These are phyloP conservation scores for Sminthopsis crassicaudata DNA, from an alignment of 2,113 vertebrate species.

Conservation along the genomic window DNA sequence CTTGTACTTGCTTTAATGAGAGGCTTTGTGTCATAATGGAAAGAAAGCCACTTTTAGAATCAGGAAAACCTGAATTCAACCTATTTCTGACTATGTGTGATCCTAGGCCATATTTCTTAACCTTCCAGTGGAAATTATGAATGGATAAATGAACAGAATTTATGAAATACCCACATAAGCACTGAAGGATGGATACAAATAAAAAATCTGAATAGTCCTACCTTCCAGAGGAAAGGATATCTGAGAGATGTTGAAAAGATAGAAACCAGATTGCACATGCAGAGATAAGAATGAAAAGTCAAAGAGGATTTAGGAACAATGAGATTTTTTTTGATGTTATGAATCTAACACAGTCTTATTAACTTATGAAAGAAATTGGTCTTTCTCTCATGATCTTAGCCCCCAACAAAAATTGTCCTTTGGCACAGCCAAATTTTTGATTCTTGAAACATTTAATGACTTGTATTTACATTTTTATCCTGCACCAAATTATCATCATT, in stretches of 20 bases:
- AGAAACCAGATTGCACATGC: not conserved
- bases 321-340: not conserved
- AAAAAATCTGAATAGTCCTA: not conserved
- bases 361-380: not conserved
- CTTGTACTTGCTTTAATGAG: slow-evolving; percentile 30
- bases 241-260: not conserved
- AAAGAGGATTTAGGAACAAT: not conserved
- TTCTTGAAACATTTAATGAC: not conserved
- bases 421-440: slow-evolving; percentile 12
- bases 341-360: slow-evolving; percentile 1
- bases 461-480: not conserved
- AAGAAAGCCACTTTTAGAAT: not conserved
- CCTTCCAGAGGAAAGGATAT: not conserved
- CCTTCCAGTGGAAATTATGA: not conserved
- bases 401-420: not conserved
- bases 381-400: not conserved
- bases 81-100: not conserved
- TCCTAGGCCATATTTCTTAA: not conserved
- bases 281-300: not conserved
- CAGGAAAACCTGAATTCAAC: not conserved
- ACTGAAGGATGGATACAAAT: not conserved
- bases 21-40: not conserved
- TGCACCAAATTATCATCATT: not conserved
- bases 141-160: not conserved
- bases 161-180: not conserved